Conservation (phyloP, 2,113 vertebrate genomes). For the Cettia cetti region DNA sequence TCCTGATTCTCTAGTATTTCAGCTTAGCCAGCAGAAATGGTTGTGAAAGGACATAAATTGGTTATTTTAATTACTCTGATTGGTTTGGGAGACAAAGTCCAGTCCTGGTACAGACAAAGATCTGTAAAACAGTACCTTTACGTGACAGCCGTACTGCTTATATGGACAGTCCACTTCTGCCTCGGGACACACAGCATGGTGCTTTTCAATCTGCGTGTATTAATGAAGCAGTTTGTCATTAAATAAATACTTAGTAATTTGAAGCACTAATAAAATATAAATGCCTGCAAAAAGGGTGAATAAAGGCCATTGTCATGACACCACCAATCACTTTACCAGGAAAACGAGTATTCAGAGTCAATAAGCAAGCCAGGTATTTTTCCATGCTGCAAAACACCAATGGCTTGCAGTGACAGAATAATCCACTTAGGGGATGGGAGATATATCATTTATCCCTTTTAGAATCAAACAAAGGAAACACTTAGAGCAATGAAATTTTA, state of each 20-base stretch:
- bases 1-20: background rate
- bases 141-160: slow-evolving; percentile 79
- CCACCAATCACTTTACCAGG: background rate
- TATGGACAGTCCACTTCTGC: slow-evolving; percentile 81
- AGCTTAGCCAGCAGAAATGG: background rate
- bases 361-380: background rate
- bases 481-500: background rate
- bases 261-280: background rate
- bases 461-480: background rate
- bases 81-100: background rate
- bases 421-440: background rate
- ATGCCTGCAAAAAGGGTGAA: background rate
- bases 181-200: slow-evolving; percentile 76
- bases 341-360: background rate
- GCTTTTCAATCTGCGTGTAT: slow-evolving; percentile 71
- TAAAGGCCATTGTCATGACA: background rate
- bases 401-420: background rate
- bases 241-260: background rate
- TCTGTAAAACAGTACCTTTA: slow-evolving; percentile 70
- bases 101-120: background rate
- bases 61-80: background rate
- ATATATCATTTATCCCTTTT: background rate
- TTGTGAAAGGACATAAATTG: background rate
- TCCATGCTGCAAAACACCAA: background rate
- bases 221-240: background rate